A percentile compares a stretch with the other conserved stretches of the same genome.
phyloP scores from a whole-genome alignment of 1,140 invertebrate species.

The Drosophila miranda region DNA sequence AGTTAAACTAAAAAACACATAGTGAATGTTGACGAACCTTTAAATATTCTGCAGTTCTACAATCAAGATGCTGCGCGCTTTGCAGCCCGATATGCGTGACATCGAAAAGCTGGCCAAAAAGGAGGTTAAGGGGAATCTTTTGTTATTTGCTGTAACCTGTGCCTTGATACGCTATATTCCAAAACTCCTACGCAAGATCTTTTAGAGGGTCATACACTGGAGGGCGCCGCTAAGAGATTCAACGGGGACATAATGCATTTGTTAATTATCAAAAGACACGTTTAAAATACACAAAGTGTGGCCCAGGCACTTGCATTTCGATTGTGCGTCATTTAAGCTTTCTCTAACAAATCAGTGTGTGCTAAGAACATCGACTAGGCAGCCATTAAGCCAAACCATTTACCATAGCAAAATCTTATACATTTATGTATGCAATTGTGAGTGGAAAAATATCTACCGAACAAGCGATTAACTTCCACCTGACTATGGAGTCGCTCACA shows the following conservation, averaged over 20 bases:
- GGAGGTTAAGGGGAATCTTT: constrained; percentile 48
- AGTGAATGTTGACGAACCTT: too few species aligned
- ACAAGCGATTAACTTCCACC: constrained; percentile 42
- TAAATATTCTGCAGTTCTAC: background rate
- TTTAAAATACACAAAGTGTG: too few species aligned
- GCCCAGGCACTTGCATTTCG: too few species aligned
- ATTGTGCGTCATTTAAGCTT: too few species aligned
- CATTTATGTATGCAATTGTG: constrained; percentile 10
- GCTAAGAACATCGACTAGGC: too few species aligned
- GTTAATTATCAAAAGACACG: too few species aligned
- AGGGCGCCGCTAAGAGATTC: background rate
- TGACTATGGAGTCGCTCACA: constrained; percentile 7
- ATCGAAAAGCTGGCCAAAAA: constrained; percentile 38
- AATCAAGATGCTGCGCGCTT: constrained; percentile 54
- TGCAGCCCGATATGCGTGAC: constrained; percentile 17
- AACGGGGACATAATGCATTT: too few species aligned
- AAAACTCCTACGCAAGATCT: constrained; percentile 23
- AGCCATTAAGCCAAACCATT: background rate
- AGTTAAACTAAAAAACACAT: constrained; percentile 1
- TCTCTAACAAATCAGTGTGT: too few species aligned
- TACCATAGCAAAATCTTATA: background rate
- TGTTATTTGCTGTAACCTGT: constrained; percentile 50
- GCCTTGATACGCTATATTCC: constrained; percentile 43
- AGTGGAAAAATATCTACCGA: background rate
- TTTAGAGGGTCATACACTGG: background rate